Conservation (phyloP, 2,888 invertebrate genomes). For the Drepana falcataria region DNA sequence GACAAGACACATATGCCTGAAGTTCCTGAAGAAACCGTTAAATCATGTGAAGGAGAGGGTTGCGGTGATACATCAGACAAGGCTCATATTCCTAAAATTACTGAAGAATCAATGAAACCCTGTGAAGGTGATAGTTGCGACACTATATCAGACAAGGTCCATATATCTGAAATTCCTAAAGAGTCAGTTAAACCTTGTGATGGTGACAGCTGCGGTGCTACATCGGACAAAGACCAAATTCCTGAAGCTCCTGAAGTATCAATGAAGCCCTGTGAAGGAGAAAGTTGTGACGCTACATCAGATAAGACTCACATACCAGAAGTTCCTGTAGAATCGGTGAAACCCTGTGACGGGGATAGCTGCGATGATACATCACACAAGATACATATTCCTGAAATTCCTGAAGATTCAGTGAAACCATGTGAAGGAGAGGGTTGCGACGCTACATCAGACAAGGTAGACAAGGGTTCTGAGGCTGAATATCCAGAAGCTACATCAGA, state of each 20-base stretch:
- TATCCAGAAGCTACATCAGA: background rate
- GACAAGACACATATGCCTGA: background rate
- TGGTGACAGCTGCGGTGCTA: background rate
- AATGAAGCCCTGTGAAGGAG: background rate
- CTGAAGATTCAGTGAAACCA: background rate
- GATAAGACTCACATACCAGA: background rate
- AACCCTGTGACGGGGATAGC: background rate
- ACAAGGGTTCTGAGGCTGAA: background rate
- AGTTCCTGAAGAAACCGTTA: background rate
- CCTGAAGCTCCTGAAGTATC: background rate
- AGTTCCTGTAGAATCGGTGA: background rate
- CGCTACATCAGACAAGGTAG: slow-evolving; percentile 3
- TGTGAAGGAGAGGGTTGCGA: slow-evolving; percentile 29
- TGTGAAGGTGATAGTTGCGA: background rate
- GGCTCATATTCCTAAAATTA: background rate
- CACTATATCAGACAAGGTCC: background rate
- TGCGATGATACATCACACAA: background rate
- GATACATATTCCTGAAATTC: background rate
- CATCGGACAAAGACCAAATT: background rate
- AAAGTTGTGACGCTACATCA: background rate
- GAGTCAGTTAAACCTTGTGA: background rate
- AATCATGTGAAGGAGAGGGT: background rate
- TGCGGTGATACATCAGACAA: background rate
- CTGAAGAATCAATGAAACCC: background rate
- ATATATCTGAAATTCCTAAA: background rate